Base-by-base conservation (phyloP, 2,113 vertebrate genomes). In the Taurulus bubalis region DNA sequence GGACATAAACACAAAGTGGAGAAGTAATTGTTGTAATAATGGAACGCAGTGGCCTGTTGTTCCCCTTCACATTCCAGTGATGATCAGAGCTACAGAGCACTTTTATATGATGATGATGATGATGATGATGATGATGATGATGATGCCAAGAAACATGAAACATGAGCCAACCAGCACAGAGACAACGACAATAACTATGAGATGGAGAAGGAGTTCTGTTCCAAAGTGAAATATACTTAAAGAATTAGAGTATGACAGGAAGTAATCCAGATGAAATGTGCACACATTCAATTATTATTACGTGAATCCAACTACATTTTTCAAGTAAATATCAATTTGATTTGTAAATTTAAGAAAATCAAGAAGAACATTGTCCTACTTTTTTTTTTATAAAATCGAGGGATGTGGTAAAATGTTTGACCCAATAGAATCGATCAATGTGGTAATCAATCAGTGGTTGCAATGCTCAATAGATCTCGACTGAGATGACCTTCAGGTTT, bases 151-250 rank as follows among this genome's bases (percentile, higher is more conserved):
- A 42, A 42, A 42, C 40, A 42, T 42, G 12, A 51, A 42, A 42
- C 18, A 67, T 16, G 14, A 56, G 40, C 53, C 1, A 69, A 34
- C 15, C 28, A 45, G 38, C 0, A 15, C 0, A 15, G 5, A 1
- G 18, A 69, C 6, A 6, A 15, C 18, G 22, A 18, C 24, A 69
- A 55, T 1, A 38, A 49, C 18, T 12, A 65, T 70, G 71, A 15
- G 0, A 74, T 71, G 58, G 56, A 1, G 26, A 69, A 60, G 66
- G 73, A 82, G 75, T 73, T 86, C 82, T 84, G 87, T 80, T 89
- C 68, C 11, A 32, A 77, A 84, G 53, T 51, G n/a, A 24, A 20
- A 64, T 56, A n/a, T 2, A 42, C 18, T 53, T 9, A 3, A 22
- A 30, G 18, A 36, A 3, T 22, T 3, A 5, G 38, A 4, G 14